Conservation (phyloP, 2,888 invertebrate species). For the Erebia ligea region DNA sequence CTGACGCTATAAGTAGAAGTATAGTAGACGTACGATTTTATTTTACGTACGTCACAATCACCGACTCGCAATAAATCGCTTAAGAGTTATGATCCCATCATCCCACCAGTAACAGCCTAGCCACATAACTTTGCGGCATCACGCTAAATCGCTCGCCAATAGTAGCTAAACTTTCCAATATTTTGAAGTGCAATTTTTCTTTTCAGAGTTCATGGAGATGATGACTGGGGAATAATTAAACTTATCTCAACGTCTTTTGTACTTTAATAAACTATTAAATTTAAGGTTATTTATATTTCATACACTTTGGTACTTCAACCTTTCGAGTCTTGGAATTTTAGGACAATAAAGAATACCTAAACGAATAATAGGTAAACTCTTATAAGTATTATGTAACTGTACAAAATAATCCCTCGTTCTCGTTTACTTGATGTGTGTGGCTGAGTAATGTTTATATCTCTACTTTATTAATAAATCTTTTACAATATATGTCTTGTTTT, state of each 20-base stretch:
- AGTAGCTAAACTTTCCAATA: constrained; percentile 3
- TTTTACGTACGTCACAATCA: not conserved
- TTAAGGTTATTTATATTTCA: constrained; percentile 59
- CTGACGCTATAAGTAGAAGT: not conserved
- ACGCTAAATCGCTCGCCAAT: constrained; percentile 1
- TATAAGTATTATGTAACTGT: constrained; percentile 68
- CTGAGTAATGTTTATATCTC: constrained; percentile 79
- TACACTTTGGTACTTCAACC: constrained; percentile 71
- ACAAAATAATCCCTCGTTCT: constrained; percentile 74
- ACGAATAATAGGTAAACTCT: constrained; percentile 43
- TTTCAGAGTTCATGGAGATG: constrained; percentile 97
- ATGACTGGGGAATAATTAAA: constrained; percentile 94
- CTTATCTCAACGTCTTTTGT: constrained; percentile 57
- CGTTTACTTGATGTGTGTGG: constrained; percentile 79
- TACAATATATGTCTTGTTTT: constrained; percentile 59
- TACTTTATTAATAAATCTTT: constrained; percentile 80
- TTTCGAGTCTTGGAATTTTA: constrained; percentile 71
- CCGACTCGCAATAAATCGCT: constrained; percentile 9
- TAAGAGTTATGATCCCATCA: not conserved
- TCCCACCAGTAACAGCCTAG: constrained; percentile 1
- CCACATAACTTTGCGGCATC: constrained; percentile 42
- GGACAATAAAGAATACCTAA: constrained; percentile 53
- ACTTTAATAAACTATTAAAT: constrained; percentile 64
- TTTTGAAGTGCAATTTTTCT: constrained; percentile 49
- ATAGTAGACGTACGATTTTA: not conserved